Evolutionary conservation across 2,888 invertebrate species (phyloP).

Genomic region (Caenorhabditis panamensis): DNA sequence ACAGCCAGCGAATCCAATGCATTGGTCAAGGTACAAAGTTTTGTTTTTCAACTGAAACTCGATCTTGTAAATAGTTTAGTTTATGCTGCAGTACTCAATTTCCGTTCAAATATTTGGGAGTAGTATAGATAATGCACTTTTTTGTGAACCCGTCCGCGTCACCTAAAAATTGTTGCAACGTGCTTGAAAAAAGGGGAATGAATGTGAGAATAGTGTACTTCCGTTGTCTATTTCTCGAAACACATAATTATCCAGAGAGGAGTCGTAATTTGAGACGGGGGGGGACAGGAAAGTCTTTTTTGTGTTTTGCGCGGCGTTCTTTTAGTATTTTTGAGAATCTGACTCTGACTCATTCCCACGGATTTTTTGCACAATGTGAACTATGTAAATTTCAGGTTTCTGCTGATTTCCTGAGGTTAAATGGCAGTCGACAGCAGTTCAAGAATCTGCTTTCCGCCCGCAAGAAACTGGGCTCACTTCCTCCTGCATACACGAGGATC

Average conservation of each 20-base stretch:
- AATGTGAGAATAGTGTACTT: constrained; percentile 2
- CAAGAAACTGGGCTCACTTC: constrained; percentile 79
- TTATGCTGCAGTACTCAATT: constrained; percentile 37
- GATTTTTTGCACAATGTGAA: background rate
- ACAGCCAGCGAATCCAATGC: constrained; percentile 77
- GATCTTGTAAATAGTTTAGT: constrained; percentile 3
- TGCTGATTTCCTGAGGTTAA: constrained; percentile 79
- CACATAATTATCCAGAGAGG: background rate
- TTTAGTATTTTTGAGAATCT: background rate
- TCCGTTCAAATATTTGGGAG: constrained; percentile 35
- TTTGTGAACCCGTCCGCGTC: too few relatives aligned
- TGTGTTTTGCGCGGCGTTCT: background rate
- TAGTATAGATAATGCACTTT: background rate
- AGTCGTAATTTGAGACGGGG: background rate
- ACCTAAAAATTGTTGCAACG: too few relatives aligned
- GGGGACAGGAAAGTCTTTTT: background rate
- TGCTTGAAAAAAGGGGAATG: background rate
- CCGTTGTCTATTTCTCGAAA: background rate
- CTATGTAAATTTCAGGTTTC: constrained; percentile 75
- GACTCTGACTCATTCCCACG: too few relatives aligned
- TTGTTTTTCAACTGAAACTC: constrained; percentile 29
- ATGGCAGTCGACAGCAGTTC: constrained; percentile 79
- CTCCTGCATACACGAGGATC: constrained; percentile 80
- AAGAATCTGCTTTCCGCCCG: constrained; percentile 78
- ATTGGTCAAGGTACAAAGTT: constrained; percentile 76